Evolutionary conservation across 1,140 invertebrate genomes (phyloP).

Genomic region (Bombus superbus): DNA sequence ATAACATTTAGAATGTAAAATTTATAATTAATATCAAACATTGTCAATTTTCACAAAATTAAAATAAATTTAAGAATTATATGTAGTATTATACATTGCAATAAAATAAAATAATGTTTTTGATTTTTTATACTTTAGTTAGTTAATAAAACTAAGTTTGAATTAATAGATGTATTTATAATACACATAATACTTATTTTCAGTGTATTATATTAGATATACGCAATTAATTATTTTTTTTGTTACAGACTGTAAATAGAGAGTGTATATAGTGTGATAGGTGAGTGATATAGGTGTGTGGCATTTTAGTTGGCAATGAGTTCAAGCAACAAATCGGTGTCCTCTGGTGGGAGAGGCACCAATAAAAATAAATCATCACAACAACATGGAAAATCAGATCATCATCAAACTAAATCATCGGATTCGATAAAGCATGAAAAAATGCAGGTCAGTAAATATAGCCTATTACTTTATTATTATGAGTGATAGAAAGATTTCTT

Average conservation of each 20-base stretch:
- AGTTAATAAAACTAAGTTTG: background rate
- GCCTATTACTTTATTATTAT: background rate
- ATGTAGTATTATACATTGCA: background rate
- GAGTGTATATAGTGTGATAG: slow-evolving; percentile 83
- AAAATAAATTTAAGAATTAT: background rate
- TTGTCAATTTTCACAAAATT: background rate
- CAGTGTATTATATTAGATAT: slow-evolving; percentile 8
- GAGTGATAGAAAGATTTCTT: background rate
- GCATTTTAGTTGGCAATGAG: slow-evolving; percentile 80
- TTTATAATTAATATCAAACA: background rate
- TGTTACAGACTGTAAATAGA: slow-evolving; percentile 84
- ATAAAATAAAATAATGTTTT: background rate
- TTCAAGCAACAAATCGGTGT: slow-evolving; percentile 80
- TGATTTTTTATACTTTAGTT: background rate
- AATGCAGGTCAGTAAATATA: slow-evolving; percentile 73
- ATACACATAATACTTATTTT: background rate
- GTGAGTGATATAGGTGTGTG: slow-evolving; percentile 75
- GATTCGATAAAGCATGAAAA: slow-evolving; percentile 81
- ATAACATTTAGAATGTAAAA: background rate
- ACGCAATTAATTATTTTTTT: slow-evolving; percentile 52
- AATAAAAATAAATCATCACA: slow-evolving; percentile 79
- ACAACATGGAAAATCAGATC: slow-evolving; percentile 80
- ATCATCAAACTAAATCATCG: slow-evolving; percentile 79
- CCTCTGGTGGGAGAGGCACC: slow-evolving; percentile 78
- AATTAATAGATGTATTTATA: background rate